A percentile compares a stretch with the other conserved stretches of the same genome.
Conservation (phyloP, 1,140 invertebrate species). For the Drosophila lini region DNA sequence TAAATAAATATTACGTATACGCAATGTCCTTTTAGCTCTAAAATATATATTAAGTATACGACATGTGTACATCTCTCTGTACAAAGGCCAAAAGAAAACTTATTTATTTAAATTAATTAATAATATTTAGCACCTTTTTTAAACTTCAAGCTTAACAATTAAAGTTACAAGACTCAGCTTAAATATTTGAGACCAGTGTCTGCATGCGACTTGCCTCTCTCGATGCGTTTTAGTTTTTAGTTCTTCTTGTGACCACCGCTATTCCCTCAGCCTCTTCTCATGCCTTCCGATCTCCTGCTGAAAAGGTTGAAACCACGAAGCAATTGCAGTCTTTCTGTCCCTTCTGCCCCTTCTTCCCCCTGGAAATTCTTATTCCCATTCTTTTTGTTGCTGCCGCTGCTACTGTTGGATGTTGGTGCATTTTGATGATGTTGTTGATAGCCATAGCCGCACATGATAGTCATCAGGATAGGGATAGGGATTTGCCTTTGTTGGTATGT, state of each 20-base stretch:
- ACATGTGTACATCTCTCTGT: background rate
- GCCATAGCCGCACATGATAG: conserved; percentile 77
- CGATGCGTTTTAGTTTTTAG: conserved; percentile 70
- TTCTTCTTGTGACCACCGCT: conserved; percentile 56
- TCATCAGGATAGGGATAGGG: conserved; percentile 54
- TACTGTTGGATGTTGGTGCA: conserved; percentile 53
- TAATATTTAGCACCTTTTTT: background rate
- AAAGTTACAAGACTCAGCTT: background rate
- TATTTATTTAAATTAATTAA: background rate
- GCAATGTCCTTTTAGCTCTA: background rate
- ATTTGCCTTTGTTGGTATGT: conserved; percentile 25
- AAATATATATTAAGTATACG: conserved; percentile 11
- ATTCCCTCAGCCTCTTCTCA: background rate
- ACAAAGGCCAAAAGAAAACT: too few species aligned
- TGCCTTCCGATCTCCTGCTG: conserved; percentile 24
- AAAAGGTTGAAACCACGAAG: conserved; percentile 75
- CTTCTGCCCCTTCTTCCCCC: background rate
- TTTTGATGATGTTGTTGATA: conserved; percentile 82
- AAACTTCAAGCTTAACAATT: background rate
- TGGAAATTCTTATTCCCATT: conserved; percentile 22
- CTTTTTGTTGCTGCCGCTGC: conserved; percentile 24
- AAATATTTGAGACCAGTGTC: conserved; percentile 20
- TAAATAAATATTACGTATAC: background rate
- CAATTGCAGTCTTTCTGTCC: conserved; percentile 68
- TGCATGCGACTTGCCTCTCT: conserved; percentile 1